Percentiles rank a stretch among this genome's conserved stretches.
Evolutionary conservation across 2,888 invertebrate genomes (phyloP).

Genomic region (Microdon myrmicae): DNA sequence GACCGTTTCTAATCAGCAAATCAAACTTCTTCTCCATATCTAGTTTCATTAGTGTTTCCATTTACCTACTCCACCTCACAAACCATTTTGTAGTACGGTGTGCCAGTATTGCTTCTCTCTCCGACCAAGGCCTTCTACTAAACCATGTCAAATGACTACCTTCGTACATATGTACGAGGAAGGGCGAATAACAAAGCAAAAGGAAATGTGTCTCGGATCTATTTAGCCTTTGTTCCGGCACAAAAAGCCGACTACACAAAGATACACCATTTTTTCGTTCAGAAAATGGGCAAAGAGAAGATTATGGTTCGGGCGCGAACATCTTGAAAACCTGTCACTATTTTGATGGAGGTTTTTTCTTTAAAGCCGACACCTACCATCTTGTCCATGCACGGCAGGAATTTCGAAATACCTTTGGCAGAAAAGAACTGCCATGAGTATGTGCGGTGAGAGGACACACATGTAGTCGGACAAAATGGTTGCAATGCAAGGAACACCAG

Average conservation of each 20-base stretch:
- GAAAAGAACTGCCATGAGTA: too few species aligned
- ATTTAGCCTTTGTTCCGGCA: conserved; percentile 29
- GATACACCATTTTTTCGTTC: conserved; percentile 33
- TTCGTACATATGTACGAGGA: neutral
- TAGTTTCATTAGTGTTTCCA: too few species aligned
- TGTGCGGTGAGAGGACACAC: too few species aligned
- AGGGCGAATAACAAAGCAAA: conserved; percentile 12
- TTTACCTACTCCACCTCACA: conserved; percentile 12
- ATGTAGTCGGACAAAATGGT: conserved; percentile 37
- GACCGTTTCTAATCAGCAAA: too few species aligned
- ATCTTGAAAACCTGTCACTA: conserved; percentile 65
- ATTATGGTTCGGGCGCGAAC: conserved; percentile 58
- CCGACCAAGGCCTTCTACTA: conserved; percentile 16
- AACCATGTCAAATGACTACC: conserved; percentile 27
- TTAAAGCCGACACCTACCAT: conserved; percentile 48
- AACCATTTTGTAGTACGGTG: conserved; percentile 31
- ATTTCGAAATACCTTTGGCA: conserved; percentile 37
- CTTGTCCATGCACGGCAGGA: conserved; percentile 14
- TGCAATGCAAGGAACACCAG: conserved; percentile 20
- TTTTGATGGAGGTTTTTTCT: conserved; percentile 63
- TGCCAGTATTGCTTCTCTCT: conserved; percentile 19
- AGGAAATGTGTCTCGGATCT: conserved; percentile 23
- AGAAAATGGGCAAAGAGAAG: conserved; percentile 10
- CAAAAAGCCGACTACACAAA: conserved; percentile 24
- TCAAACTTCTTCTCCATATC: too few species aligned